These are phyloP conservation scores for Dendrolimus houi DNA, from an alignment of 2,888 invertebrate genomes.

Conservation along the genomic window DNA sequence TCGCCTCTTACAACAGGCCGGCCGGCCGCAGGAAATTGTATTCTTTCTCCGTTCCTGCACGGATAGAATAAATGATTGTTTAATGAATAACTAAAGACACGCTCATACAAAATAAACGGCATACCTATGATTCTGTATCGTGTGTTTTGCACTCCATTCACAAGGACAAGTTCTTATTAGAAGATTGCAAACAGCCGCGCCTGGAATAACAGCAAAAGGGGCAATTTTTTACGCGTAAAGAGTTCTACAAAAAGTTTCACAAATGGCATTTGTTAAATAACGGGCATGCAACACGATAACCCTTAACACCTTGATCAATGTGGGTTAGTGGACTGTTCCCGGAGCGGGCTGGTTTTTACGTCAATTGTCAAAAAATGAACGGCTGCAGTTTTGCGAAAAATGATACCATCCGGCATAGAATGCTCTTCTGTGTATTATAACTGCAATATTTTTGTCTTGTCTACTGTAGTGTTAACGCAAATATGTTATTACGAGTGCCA, in stretches of 20 bases:
- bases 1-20: too few species aligned
- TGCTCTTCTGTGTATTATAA: not conserved
- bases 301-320: conserved; percentile 70
- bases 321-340: conserved; percentile 64
- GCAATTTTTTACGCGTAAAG: conserved; percentile 44
- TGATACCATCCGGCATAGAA: conserved; percentile 55
- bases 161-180: not conserved
- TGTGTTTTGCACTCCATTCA: not conserved
- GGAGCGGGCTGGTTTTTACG: conserved; percentile 47
- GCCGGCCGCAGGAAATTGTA: too few species aligned
- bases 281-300: conserved; percentile 69
- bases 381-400: conserved; percentile 45
- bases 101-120: too few species aligned
- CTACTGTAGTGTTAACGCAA: too few species aligned
- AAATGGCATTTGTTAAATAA: conserved; percentile 43
- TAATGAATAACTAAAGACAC: too few species aligned
- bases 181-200: conserved; percentile 17
- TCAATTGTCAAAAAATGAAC: conserved; percentile 52
- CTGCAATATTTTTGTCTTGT: not conserved
- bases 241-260: conserved; percentile 47
- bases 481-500: too few species aligned
- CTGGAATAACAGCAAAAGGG: conserved; percentile 34
- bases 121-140: too few species aligned
- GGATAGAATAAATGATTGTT: too few species aligned
- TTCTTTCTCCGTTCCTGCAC: too few species aligned